Percentiles rank a stretch among this genome's conserved stretches.
Evolutionary conservation across 2,888 invertebrate genomes (phyloP).

Genomic region (Meiosimyza decipiens): DNA sequence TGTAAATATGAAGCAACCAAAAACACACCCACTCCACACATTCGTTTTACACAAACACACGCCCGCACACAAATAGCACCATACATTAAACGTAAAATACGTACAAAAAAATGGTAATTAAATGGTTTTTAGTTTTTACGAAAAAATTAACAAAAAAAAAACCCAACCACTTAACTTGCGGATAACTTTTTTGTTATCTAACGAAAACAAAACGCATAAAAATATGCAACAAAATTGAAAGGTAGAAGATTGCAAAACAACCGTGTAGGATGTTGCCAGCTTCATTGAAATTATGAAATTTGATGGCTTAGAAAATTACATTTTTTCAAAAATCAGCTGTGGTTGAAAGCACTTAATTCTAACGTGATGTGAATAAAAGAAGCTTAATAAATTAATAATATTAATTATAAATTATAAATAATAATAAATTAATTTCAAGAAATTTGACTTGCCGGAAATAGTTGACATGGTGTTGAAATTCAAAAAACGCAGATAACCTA

Average conservation of each 20-base stretch:
- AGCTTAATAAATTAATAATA: too few relatives aligned
- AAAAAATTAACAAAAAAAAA: conserved; percentile 8
- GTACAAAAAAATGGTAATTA: conserved; percentile 10
- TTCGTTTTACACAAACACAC: conserved; percentile 15
- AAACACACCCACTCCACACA: conserved; percentile 31
- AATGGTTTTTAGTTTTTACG: background rate
- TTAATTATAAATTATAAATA: too few relatives aligned
- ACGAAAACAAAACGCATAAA: conserved; percentile 28
- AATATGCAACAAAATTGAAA: conserved; percentile 31
- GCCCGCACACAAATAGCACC: conserved; percentile 9
- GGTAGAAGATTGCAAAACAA: background rate
- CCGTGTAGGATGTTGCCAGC: conserved; percentile 1
- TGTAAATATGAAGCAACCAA: conserved; percentile 24
- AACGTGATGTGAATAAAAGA: too few relatives aligned
- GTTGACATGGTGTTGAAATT: too few relatives aligned
- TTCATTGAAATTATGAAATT: conserved; percentile 5
- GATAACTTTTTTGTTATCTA: conserved; percentile 9
- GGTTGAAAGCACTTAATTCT: background rate
- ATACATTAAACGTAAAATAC: background rate
- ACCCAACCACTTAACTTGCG: conserved; percentile 14
- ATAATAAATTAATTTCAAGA: too few relatives aligned
- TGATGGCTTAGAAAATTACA: conserved; percentile 14
- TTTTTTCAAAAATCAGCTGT: conserved; percentile 46
- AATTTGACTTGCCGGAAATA: too few relatives aligned
- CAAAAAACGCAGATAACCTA: too few relatives aligned